These are phyloP conservation scores for Listronotus oregonensis DNA, from an alignment of 1,140 invertebrate species.

Conservation along the genomic window DNA sequence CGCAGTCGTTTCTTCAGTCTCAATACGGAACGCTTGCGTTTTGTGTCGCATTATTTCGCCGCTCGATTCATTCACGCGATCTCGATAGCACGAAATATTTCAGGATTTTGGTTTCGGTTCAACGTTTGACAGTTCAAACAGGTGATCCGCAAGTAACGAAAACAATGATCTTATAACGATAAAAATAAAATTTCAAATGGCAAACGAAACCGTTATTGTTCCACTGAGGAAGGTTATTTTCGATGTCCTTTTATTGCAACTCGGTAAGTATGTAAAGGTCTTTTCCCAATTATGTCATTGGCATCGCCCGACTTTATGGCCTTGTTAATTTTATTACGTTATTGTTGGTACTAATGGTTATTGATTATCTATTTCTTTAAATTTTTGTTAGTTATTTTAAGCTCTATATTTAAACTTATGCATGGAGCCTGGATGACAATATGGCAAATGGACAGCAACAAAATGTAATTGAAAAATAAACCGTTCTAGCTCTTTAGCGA, in stretches of 20 bases:
- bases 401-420: no score
- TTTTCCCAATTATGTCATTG: slow-evolving; percentile 9
- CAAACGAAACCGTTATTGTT: slow-evolving; percentile 21
- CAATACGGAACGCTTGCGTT: slow-evolving; percentile 5
- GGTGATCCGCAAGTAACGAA: no score
- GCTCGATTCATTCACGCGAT: slow-evolving; percentile 6
- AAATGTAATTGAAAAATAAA: no score
- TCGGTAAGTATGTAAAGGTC: slow-evolving; percentile 14
- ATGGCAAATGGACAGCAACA: no score
- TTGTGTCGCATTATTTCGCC: not conserved
- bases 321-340: no score
- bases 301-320: not conserved
- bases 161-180: slow-evolving; percentile 19
- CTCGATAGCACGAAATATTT: slow-evolving; percentile 4
- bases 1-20: slow-evolving; percentile 10
- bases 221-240: slow-evolving; percentile 29
- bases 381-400: no score
- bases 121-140: no score
- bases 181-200: slow-evolving; percentile 12
- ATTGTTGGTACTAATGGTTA: no score
- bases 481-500: no score
- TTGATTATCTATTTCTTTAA: no score
- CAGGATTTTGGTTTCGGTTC: not conserved
- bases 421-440: no score
- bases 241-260: slow-evolving; percentile 21